Percentiles rank a stretch among this genome's conserved stretches.
Conservation (phyloP, 1,140 invertebrate species). For the Lucilia cuprina region DNA sequence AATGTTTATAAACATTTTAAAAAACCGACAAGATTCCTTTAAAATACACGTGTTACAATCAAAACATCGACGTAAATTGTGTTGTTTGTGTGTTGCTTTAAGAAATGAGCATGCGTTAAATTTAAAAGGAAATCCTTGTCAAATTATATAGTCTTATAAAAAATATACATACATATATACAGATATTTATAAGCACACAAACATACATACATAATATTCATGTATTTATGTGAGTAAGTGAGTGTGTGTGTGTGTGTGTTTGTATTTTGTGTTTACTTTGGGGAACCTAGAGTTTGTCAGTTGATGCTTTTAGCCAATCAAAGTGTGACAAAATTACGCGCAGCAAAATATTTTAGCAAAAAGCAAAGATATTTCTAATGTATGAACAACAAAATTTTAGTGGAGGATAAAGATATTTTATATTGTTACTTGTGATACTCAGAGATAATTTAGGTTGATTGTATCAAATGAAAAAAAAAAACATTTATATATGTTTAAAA, state of each 20-base stretch:
- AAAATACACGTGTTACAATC: background rate
- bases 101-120: slow-evolving; percentile 18
- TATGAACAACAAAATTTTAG: slow-evolving; percentile 8
- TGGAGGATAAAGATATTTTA: background rate
- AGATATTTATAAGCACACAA: background rate
- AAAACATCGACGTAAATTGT: background rate
- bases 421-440: background rate
- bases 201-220: background rate
- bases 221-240: no score
- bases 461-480: no score
- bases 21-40: background rate
- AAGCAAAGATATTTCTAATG: slow-evolving; percentile 12
- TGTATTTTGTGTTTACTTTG: slow-evolving; percentile 19
- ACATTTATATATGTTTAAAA: background rate
- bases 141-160: slow-evolving; percentile 30
- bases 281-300: slow-evolving; percentile 25
- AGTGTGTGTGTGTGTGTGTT: background rate
- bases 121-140: slow-evolving; percentile 27
- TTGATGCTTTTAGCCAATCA: slow-evolving; percentile 24
- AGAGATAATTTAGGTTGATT: background rate
- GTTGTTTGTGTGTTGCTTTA: background rate
- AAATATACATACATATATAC: background rate
- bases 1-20: slow-evolving; percentile 1
- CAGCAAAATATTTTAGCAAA: slow-evolving; percentile 31
- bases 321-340: slow-evolving; percentile 35